These are phyloP conservation scores for Himalopsyche japonica DNA, from an alignment of 2,888 invertebrate genomes.

Conservation along the genomic window DNA sequence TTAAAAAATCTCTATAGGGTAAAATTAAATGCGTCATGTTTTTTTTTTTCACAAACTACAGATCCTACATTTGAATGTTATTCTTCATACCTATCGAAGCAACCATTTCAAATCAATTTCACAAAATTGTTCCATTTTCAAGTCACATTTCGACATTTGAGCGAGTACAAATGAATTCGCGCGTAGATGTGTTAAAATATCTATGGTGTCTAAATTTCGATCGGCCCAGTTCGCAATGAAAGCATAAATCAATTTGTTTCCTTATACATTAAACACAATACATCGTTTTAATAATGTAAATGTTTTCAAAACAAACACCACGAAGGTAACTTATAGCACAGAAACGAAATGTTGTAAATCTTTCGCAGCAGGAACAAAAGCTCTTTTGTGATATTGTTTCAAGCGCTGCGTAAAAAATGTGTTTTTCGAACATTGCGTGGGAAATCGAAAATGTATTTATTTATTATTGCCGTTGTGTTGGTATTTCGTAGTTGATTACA, in stretches of 20 bases:
- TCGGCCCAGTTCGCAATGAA: not conserved
- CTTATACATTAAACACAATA: not conserved
- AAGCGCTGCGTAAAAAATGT: not conserved
- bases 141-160: no score
- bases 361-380: not conserved
- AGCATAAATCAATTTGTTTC: not conserved
- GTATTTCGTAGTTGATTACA: not conserved
- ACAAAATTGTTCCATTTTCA: no score
- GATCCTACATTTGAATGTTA: no score
- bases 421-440: not conserved
- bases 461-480: not conserved
- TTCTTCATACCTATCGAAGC: no score
- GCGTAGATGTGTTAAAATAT: not conserved
- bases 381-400: not conserved
- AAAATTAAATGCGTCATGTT: no score
- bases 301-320: not conserved
- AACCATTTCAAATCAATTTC: no score
- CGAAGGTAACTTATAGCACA: not conserved
- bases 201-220: not conserved
- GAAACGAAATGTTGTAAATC: not conserved
- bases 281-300: not conserved
- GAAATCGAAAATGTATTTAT: not conserved
- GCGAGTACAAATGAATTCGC: not conserved
- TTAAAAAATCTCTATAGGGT: no score
- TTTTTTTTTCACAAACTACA: no score